Conservation (phyloP, 2,888 invertebrate genomes). For the Imbricaverruca yamaguchii region DNA sequence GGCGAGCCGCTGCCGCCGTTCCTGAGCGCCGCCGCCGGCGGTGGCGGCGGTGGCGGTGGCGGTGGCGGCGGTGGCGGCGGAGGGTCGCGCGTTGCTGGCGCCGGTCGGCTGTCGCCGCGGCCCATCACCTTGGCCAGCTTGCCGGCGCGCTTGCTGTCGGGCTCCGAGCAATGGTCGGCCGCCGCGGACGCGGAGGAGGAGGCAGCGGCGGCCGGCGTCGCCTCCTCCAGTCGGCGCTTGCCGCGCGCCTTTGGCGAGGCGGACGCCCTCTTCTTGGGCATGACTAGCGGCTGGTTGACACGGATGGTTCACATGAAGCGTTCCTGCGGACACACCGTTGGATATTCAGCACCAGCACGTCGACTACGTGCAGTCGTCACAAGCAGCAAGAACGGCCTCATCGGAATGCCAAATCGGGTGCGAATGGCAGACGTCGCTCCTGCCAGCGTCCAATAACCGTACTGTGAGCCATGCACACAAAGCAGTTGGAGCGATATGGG, state of each 20-base stretch:
- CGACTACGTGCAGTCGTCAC: too few relatives aligned
- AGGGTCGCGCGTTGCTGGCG: neutral
- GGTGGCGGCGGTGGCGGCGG: too few relatives aligned
- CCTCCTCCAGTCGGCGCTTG: constrained; percentile 6
- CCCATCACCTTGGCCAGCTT: constrained; percentile 19
- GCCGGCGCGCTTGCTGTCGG: constrained; percentile 8
- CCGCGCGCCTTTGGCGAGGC: constrained; percentile 11
- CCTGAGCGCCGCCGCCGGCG: neutral
- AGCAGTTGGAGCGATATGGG: too few relatives aligned
- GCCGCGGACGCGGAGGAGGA: too few relatives aligned
- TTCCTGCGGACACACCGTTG: neutral
- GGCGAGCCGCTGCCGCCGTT: constrained; percentile 12
- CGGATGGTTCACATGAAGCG: neutral
- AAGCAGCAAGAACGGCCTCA: too few relatives aligned
- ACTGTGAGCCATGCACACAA: too few relatives aligned
- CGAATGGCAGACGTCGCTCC: too few relatives aligned
- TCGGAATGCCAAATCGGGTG: too few relatives aligned
- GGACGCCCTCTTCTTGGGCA: constrained; percentile 11
- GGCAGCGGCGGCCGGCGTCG: neutral
- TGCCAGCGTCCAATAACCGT: too few relatives aligned
- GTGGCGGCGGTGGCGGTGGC: neutral
- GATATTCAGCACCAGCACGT: too few relatives aligned
- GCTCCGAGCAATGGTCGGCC: neutral
- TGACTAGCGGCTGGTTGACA: neutral
- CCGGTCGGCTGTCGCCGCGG: neutral